phyloP scores from a whole-genome alignment of 2,113 vertebrate species.

The Chauna torquata region DNA sequence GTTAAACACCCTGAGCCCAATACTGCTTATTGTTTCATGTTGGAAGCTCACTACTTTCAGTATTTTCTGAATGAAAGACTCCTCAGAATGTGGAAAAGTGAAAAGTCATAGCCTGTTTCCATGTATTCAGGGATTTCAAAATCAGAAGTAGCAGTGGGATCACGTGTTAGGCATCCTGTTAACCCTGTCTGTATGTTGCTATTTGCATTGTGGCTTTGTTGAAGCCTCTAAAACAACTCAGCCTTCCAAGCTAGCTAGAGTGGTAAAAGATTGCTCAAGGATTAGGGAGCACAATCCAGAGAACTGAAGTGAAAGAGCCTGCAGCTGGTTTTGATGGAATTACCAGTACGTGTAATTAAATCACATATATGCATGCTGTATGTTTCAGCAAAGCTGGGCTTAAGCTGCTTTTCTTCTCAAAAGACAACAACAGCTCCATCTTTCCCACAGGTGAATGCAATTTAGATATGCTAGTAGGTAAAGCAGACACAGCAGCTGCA shows the following conservation, averaged over 20 bases:
- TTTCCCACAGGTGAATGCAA: slow-evolving; percentile 60
- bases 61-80: not conserved
- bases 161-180: not conserved
- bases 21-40: not conserved
- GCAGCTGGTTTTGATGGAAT: not conserved
- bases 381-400: slow-evolving; percentile 4
- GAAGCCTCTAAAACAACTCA: not conserved
- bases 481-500: slow-evolving; percentile 55
- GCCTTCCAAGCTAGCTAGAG: not conserved
- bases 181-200: not conserved
- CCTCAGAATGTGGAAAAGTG: not conserved
- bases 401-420: slow-evolving; percentile 44
- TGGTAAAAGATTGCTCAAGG: not conserved
- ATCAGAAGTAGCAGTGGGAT: not conserved
- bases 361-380: not conserved
- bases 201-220: not conserved
- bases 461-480: slow-evolving; percentile 16
- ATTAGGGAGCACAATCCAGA: not conserved
- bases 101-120: not conserved
- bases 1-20: not conserved
- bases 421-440: not conserved
- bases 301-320: not conserved
- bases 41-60: not conserved
- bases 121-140: not conserved
- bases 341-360: not conserved